These are phyloP conservation scores for Drosophila bocqueti DNA, from an alignment of 1,140 invertebrate species.

Conservation along the genomic window DNA sequence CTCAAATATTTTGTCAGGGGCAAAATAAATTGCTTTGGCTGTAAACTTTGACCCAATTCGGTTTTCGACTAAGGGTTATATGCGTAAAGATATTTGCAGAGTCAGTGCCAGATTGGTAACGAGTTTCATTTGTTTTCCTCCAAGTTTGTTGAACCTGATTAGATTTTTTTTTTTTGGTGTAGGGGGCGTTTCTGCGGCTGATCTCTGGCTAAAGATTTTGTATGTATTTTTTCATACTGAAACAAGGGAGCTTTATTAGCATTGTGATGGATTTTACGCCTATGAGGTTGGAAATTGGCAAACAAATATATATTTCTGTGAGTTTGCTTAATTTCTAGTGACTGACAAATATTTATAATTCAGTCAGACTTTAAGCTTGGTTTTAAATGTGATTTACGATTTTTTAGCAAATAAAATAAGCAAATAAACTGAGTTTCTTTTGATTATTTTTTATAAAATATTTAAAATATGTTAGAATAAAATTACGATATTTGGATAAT, in stretches of 20 bases:
- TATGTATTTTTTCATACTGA: conserved; percentile 3
- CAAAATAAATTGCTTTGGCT: conserved; percentile 41
- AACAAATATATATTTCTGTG: background rate
- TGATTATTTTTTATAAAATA: no score
- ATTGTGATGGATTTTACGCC: conserved; percentile 4
- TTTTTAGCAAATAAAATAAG: no score
- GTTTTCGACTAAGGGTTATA: conserved; percentile 19
- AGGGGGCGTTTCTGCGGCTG: conserved; percentile 26
- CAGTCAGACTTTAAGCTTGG: background rate
- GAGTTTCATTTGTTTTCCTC: conserved; percentile 28
- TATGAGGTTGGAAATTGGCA: background rate
- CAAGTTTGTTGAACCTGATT: conserved; percentile 52
- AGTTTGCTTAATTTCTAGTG: background rate
- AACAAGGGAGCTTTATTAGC: conserved; percentile 17
- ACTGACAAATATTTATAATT: background rate
- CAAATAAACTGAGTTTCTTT: no score
- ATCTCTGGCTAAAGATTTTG: conserved; percentile 11
- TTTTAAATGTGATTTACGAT: no score
- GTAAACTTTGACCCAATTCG: conserved; percentile 55
- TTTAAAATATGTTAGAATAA: no score
- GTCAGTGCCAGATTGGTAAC: conserved; percentile 38
- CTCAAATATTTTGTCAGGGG: conserved; percentile 43
- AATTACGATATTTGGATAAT: no score
- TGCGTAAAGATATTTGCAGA: conserved; percentile 29
- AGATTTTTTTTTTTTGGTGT: conserved; percentile 21